Base-by-base conservation (phyloP, 2,888 invertebrate genomes). In the Cyclophora albipunctata region DNA sequence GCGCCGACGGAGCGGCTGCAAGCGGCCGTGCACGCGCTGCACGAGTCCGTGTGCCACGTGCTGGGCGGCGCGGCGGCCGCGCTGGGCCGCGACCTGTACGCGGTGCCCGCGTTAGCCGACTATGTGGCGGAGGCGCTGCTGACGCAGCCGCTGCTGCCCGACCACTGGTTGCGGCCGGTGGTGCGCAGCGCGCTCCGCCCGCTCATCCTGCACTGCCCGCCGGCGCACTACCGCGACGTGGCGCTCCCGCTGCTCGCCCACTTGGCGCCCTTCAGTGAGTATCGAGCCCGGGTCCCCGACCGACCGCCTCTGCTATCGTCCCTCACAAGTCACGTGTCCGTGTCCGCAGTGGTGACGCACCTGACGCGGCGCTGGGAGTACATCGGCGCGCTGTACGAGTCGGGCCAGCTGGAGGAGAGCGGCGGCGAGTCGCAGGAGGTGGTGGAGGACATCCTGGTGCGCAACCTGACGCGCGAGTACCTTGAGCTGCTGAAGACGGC, bases 41-140 rank as follows among this genome's bases (percentile, higher is more conserved):
- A 95, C 69, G 97, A 97, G 58, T 78, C 81, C 80, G 93, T 92
- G 61, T 95, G 96, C 69, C 80, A 79, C 55, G 69, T 84, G 40
- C 79, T 85, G 45, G 86, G 89, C 55, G 93, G 94, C 40, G 92
- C 95, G 44, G 95, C 95, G 1, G 90, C 91, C 7, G 92, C 94
- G 4, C 89, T 98, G n/a, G 96, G 96, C 0, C 91, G 95, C 63
- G 96, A 97, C 84, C 91, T 98, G 66, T 98, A 96, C 84, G 92
- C 92, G 56, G 89, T 94, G 55, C 91, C 94, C 4, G 93, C 93
- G 46, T 90, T 98, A 48, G 92, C 95, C 41, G 90, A 91, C 56
- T 94, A 93, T 48, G 88, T 98, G 47, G 88, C 93, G 2, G 92
- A 91, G 59, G 93, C 95, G 50, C 91, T 94, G 53, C 90, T 96